Evolutionary conservation across 1,140 invertebrate genomes (phyloP), one percentile per base, ranked within the genome.

Genomic region (Penaeus chinensis): DNA sequence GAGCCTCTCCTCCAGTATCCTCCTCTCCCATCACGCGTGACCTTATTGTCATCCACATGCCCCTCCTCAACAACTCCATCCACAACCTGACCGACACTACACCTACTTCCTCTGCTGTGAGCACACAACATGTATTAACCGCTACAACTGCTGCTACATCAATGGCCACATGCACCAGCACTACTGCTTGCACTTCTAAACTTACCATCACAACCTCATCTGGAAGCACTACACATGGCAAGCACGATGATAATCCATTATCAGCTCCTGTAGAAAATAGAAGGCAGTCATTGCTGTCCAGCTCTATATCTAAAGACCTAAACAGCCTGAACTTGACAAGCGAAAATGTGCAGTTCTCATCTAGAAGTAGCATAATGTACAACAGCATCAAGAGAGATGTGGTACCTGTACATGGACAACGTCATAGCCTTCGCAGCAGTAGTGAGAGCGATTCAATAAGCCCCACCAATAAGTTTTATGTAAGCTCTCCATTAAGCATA

Each of bases 31-130:
- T 85, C 61, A 78, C 83, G 24, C 83, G 74, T 47, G 83, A 85
- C 61, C 74, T 85, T 24, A 77, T 85, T 85, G 83, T 85, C 71
- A 85, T 85, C 83, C 83, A 85, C n/a, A 37, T 85, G 60, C 83
- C 83, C 37, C 69, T 85, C 42, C 83, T 85, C 27, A 85, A 22
- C 42, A 62, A 78, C 60, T 78, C 74, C 60, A 85, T 37, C 60
- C 22, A 62, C 71, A 85, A 78, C 61, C 61, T 62, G 54, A 62
- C 74, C 74, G 27, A 24, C 27, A 60, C n/a, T 37, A 69, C 37
- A 18, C 18, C 81, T 69, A 16, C 78, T 61, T 61, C 80, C 63
- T 32, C 81, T 82, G 81, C 81, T 84, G 71, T 84, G 66, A 84
- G 66, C 71, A 84, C 82, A 42, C 54, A 71, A 76, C n/a, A 54